Percentiles rank a stretch among this genome's conserved stretches.
These are phyloP conservation scores for fruit fly (Drosophila melanogaster) DNA, from an alignment of 1,140 invertebrate species.

Conservation along the genomic window Release_6_plus_ISO1_MT NT_033779.5:15466501-15467000, in stretches of 20 bases:
- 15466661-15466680: slow-evolving; percentile 26
- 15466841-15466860: slow-evolving; percentile 52
- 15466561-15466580: slow-evolving; percentile 66
- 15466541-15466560: slow-evolving; percentile 50
- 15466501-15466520: slow-evolving; percentile 8
- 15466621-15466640: slow-evolving; percentile 30
- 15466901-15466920: neutral
- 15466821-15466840: slow-evolving; percentile 65
- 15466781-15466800: slow-evolving; percentile 36
- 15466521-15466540: slow-evolving; percentile 9
- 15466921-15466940: too few relatives aligned
- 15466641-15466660: slow-evolving; percentile 18
- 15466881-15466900: neutral
- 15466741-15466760: slow-evolving; percentile 35
- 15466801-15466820: slow-evolving; percentile 28
- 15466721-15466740: slow-evolving; percentile 65
- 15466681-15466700: slow-evolving; percentile 78
- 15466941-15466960: neutral
- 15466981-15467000: too few relatives aligned
- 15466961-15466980: neutral
- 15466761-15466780: slow-evolving; percentile 64
- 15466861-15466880: slow-evolving; percentile 5
- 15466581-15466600: slow-evolving; percentile 81
- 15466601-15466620: slow-evolving; percentile 39
- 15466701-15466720: slow-evolving; percentile 75